A percentile compares a stretch with the other conserved stretches of the same genome.
Evolutionary conservation across 1,140 invertebrate genomes (phyloP).

Genomic region (Drosophila bipectinata): DNA sequence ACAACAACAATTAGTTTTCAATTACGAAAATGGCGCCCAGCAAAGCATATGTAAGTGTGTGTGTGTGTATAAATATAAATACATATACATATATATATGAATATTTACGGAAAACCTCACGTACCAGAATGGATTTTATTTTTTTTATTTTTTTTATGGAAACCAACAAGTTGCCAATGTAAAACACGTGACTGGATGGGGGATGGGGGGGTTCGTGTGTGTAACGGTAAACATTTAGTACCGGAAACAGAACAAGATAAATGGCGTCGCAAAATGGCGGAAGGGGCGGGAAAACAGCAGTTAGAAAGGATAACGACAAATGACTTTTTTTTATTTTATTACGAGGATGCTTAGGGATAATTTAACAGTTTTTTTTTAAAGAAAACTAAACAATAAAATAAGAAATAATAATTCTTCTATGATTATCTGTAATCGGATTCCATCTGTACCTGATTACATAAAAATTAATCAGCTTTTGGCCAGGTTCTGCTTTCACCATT

Average conservation of each 20-base stretch:
- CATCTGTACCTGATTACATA: background rate
- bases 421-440: background rate
- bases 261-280: background rate
- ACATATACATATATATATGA: background rate
- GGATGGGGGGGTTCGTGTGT: background rate
- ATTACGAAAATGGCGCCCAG: conserved; percentile 8
- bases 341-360: too few species aligned
- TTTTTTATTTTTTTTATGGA: conserved; percentile 6
- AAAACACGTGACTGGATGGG: conserved; percentile 46
- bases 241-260: background rate
- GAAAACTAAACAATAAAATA: too few species aligned
- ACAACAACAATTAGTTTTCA: conserved; percentile 38
- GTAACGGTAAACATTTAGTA: conserved; percentile 10
- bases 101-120: background rate
- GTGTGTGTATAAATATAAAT: background rate
- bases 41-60: background rate
- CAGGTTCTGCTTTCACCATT: background rate
- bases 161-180: conserved; percentile 48
- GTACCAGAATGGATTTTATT: background rate
- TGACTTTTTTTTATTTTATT: background rate
- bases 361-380: too few species aligned
- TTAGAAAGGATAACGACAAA: background rate
- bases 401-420: too few species aligned
- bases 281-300: background rate
- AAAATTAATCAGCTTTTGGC: background rate